Percentiles rank a stretch among this genome's conserved stretches.
Evolutionary conservation across 1,140 invertebrate species (phyloP).

Genomic region (Lordiphosa stackelbergi): DNA sequence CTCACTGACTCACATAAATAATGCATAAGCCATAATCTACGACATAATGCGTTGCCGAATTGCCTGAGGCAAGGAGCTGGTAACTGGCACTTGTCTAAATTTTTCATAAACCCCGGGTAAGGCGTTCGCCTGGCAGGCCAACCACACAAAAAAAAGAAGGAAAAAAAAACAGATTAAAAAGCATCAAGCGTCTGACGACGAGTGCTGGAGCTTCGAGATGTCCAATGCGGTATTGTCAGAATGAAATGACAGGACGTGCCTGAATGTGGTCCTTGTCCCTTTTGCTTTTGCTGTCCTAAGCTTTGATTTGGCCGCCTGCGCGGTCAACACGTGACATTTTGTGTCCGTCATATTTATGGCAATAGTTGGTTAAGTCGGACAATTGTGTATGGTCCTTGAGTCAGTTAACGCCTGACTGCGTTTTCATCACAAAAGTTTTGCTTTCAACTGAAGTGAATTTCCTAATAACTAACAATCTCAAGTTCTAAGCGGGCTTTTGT

Average conservation of each 20-base stretch:
- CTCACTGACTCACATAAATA: constrained; percentile 67
- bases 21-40: constrained; percentile 70
- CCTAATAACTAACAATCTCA: too few species aligned
- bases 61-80: constrained; percentile 37
- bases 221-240: constrained; percentile 20
- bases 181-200: constrained; percentile 12
- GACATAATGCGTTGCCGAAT: constrained; percentile 64
- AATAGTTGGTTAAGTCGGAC: constrained; percentile 57
- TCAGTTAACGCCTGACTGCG: constrained; percentile 52
- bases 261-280: constrained; percentile 5
- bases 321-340: constrained; percentile 48
- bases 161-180: constrained; percentile 39
- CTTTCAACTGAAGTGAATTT: too few species aligned
- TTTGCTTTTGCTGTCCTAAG: constrained; percentile 11
- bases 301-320: constrained; percentile 40
- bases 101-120: constrained; percentile 55
- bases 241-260: constrained; percentile 53
- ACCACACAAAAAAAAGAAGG: constrained; percentile 7
- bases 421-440: constrained; percentile 14
- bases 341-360: constrained; percentile 58
- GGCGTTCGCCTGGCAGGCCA: constrained; percentile 30
- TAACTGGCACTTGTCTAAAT: constrained; percentile 32
- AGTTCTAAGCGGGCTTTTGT: neutral
- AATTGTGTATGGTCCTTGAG: constrained; percentile 16
- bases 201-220: neutral